Base-by-base conservation (phyloP, 2,797 vertebrate species). In the Schizopygopsis pylzovi region DNA sequence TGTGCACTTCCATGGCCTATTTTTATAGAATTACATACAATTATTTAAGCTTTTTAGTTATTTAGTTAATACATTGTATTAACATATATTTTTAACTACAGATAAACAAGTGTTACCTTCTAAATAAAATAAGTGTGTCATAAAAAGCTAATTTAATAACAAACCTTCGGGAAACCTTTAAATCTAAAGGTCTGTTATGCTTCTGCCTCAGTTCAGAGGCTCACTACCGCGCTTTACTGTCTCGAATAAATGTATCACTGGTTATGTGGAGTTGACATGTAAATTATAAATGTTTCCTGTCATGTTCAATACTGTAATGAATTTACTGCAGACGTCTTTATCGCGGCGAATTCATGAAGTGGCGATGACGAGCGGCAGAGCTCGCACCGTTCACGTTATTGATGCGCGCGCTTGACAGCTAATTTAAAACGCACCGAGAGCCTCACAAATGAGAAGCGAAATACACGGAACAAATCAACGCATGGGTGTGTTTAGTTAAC, bases 181-280 rank as follows among this genome's bases (percentile, higher is more conserved):
- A 28, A 68, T 45, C 81, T n/a, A 37, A 41, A 11, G 28, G 33
- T 59, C 12, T 28, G 20, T 37, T 67, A 75, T 10, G 45, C 52
- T 41, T 20, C 33, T 47, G 4, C 13, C 82, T 76, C 43, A 83
- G 71, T 20, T 59, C 16, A 72, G 37, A 4, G 16, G 39, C 49
- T 56, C 15, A 43, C 15, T 63, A 28, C 11, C 54, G 56, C 54
- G 65, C 56, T 87, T 79, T 79, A 54, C 70, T 20, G 41, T 54
- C 63, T 43, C 9, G 59, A 39, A 72, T 79, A 28, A 49, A 87
- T 83, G 93, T 93, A 94, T 90, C 87, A 92, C 92, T 91, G 90
- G 93, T 90, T 92, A 93, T 91, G 93, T 85, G 89, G 90, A 39
- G 84, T 90, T 93, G 93, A 90, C 93, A 93, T 90, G 89, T 91